Conservation (phyloP, 37 sponge, comb jelly and placozoan species). For the Halichondria panicea region DNA sequence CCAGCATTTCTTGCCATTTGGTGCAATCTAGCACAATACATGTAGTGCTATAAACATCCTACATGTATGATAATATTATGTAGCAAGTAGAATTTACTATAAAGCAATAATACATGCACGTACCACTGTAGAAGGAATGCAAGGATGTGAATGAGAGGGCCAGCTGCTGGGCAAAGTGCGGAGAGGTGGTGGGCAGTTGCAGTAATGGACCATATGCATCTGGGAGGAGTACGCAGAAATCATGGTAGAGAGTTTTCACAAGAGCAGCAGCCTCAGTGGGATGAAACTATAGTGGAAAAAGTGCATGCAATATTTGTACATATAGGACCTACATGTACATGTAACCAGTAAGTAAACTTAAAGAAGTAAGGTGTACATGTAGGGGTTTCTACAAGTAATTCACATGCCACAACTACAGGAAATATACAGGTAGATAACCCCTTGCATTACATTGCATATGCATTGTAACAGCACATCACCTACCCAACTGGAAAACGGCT, state of each 20-base stretch:
- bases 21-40: no score
- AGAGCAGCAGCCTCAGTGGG: slow-evolving; percentile 28
- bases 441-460: no score
- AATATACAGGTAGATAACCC: no score
- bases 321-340: background rate
- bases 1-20: no score
- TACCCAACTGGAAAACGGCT: no score
- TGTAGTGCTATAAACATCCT: no score
- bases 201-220: slow-evolving; percentile 38
- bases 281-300: slow-evolving; percentile 21
- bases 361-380: no score
- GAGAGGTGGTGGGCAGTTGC: slow-evolving; percentile 24
- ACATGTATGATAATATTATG: no score
- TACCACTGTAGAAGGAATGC: slow-evolving; percentile 36
- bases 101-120: background rate
- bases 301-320: background rate
- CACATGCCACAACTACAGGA: no score
- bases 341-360: background rate
- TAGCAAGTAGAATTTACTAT: no score
- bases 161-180: slow-evolving; percentile 48
- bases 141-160: slow-evolving; percentile 23
- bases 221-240: slow-evolving; percentile 61
- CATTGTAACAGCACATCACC: no score
- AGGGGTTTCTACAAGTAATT: background rate
- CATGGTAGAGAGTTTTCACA: slow-evolving; percentile 39